Base-by-base conservation (phyloP, 2,797 vertebrate species). In the Tachyglossus aculeatus region DNA sequence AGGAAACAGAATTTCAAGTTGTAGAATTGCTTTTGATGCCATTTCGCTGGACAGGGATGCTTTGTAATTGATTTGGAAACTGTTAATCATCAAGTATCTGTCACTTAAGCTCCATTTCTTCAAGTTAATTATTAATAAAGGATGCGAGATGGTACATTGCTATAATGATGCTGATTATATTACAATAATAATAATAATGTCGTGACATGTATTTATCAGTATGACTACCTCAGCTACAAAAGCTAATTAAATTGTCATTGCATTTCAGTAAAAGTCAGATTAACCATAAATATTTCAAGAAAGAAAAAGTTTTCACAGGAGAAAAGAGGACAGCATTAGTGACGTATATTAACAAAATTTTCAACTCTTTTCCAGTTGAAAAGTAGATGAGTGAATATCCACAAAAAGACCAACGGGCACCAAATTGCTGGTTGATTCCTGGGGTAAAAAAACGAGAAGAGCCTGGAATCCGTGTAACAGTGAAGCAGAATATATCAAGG, bases 241-340 rank as follows among this genome's bases (percentile, higher is more conserved):
- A 82, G 36, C 44, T 74, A 53, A 89, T 83, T 83, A 86, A 86
- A 82, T 63, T 87, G 88, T 80, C 60, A 82, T 83, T 83, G 59
- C 31, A 82, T 64, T 84, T 85, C 31, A 67, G 47, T 61, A 37
- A 53, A 68, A 82, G n/a, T 64, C 67, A 78, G 50, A 83, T 67
- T 74, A 74, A 67, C 31, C 45, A 87, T 83, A 78, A 86, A 81
- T 82, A 86, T 86, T 89, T 88, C 64, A 84, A 59, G n/a, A 39
- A 79, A 86, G 73, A 63, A 1, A 47, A 67, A 27, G 24, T 72
- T 77, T 59, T 59, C 63, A 6, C 34, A 47, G 58, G 82, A 9
- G 38, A 81, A 58, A 67, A 85, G 62, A 88, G 11, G 14, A 70
- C 21, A 74, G 27, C 27, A 5, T 52, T 71, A 78, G 64, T 88